Percentiles rank a stretch among this genome's conserved stretches.
Conservation (phyloP, 2,888 invertebrate species). For the Ornithoptera alexandrae region DNA sequence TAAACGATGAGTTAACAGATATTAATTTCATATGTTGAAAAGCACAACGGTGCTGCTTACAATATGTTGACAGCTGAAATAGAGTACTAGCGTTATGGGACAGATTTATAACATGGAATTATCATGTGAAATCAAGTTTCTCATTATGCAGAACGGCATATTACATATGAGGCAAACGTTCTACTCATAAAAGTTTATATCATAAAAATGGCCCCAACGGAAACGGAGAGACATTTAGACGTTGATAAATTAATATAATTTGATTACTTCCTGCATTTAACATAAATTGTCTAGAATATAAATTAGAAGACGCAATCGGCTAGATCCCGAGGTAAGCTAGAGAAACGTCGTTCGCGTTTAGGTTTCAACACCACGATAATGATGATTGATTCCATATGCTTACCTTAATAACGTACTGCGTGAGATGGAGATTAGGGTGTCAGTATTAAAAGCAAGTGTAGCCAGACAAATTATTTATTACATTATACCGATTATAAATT, state of each 20-base stretch:
- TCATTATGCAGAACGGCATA: too few relatives aligned
- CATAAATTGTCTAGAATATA: conserved; percentile 4
- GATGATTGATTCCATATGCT: conserved; percentile 21
- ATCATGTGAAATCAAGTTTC: too few relatives aligned
- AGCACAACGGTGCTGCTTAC: too few relatives aligned
- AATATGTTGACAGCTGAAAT: too few relatives aligned
- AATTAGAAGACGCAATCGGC: conserved; percentile 3
- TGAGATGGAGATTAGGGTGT: conserved; percentile 18
- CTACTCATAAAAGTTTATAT: neutral
- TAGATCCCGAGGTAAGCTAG: conserved; percentile 3
- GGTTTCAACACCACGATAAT: conserved; percentile 21
- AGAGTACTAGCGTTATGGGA: too few relatives aligned
- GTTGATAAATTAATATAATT: neutral
- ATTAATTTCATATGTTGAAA: too few relatives aligned
- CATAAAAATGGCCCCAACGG: neutral
- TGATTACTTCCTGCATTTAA: conserved; percentile 4
- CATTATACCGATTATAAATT: neutral
- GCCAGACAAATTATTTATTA: conserved; percentile 1
- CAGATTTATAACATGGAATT: too few relatives aligned
- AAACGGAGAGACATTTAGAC: neutral
- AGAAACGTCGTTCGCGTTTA: conserved; percentile 13
- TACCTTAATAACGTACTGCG: conserved; percentile 9
- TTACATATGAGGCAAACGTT: neutral
- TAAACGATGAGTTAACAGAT: too few relatives aligned
- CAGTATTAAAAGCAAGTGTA: conserved; percentile 11